phyloP scores from a whole-genome alignment of 2,888 invertebrate species.

The Brachynemurus nebulosus region DNA sequence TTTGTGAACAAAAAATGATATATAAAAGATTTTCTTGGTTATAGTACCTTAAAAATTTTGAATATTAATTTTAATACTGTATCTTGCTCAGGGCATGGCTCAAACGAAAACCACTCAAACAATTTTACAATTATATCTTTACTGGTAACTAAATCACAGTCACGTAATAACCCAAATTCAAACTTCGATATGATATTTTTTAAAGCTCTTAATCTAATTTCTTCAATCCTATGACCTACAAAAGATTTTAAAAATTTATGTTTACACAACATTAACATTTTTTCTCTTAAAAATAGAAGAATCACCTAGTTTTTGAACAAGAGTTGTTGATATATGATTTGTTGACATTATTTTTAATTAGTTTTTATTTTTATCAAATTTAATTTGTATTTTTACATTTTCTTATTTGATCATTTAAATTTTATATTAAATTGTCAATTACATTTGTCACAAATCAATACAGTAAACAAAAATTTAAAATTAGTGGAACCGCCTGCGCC shows the following conservation, averaged over 20 bases:
- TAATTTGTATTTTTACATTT: too few species aligned
- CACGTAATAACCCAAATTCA: conserved; percentile 44
- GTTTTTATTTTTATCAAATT: too few species aligned
- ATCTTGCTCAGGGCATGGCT: conserved; percentile 37
- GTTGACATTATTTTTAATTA: too few species aligned
- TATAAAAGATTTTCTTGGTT: conserved; percentile 4
- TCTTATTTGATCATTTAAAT: too few species aligned
- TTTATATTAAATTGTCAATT: too few species aligned
- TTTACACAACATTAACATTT: neutral
- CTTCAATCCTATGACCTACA: conserved; percentile 29
- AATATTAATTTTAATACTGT: conserved; percentile 43
- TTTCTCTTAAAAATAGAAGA: neutral
- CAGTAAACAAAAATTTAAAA: too few species aligned
- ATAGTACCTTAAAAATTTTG: conserved; percentile 37
- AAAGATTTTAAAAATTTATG: conserved; percentile 3
- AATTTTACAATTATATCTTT: conserved; percentile 43
- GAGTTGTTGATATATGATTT: conserved; percentile 23
- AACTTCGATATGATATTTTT: conserved; percentile 39
- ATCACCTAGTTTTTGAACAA: conserved; percentile 28
- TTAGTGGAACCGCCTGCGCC: too few species aligned
- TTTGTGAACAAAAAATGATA: conserved; percentile 5
- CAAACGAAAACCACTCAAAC: conserved; percentile 46
- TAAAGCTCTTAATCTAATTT: conserved; percentile 31
- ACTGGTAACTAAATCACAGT: conserved; percentile 43
- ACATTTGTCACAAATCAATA: too few species aligned